Evolutionary conservation across 2,113 vertebrate species (phyloP), one percentile per base, ranked within the genome.

Genomic region (Galeopterus variegatus): DNA sequence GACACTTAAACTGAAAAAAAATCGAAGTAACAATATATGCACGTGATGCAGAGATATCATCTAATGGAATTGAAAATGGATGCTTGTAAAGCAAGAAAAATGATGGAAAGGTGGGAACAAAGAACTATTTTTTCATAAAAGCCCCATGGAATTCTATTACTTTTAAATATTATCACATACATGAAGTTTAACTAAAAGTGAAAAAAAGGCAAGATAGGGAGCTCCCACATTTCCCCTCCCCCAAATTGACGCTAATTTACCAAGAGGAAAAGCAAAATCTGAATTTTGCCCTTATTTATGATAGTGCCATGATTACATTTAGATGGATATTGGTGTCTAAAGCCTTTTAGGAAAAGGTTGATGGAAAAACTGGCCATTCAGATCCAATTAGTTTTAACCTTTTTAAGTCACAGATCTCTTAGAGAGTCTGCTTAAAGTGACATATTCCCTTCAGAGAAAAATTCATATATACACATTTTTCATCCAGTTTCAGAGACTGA

Each of bases 151-250:
- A 88, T 56, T 85, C 41, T 67, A 72, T 19, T 60, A 79, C 18
- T 76, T 82, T 76, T 64, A 50, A 62, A 93, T 81, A 19, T 17
- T 58, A 62, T 8, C 41, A 76, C 95, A 64, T 58, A 28, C 6
- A 82, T n/a, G 86, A 97, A 92, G n/a, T 64, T 88, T 73, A 56
- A 94, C 56, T 94, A 26, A 79, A 77, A 72, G 69, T 69, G 28
- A 70, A 52, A 83, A 73, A 90, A 88, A 50, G n/a, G 10, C n/a
- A 87, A 90, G 69, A 82, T 70, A 15, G 86, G 75, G 50, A 77
- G 21, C 14, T 24, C 24, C 58, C 45, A 58, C 41, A 41, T 41
- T 41, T 41, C 23, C 24, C 31, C 41, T 3, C 8, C 31, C 9
- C 56, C 31, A 83, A 83, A 94, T 1, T 48, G 58, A 70, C 45